These are phyloP conservation scores for Nothobranchius furzeri DNA, from an alignment of 2,113 vertebrate genomes.

Conservation along the genomic window DNA sequence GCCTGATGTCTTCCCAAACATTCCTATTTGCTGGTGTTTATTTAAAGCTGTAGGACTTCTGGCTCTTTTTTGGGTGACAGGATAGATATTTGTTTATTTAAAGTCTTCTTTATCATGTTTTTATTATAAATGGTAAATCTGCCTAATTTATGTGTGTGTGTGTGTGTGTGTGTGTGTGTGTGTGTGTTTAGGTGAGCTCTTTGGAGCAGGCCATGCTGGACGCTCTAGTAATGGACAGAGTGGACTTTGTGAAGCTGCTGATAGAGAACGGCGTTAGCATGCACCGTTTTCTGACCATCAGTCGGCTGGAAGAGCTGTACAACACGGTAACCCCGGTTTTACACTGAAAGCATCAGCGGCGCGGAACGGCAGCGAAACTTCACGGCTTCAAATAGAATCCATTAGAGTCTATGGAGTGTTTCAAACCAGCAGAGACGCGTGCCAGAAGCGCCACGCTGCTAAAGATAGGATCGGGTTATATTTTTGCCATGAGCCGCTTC, in stretches of 20 bases:
- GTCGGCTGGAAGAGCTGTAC: constrained; percentile 95
- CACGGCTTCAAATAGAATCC: too few relatives aligned
- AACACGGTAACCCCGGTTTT: constrained; percentile 85
- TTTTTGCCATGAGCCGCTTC: too few relatives aligned
- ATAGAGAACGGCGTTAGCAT: constrained; percentile 99
- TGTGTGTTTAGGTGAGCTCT: constrained; percentile 87
- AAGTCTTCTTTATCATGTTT: constrained; percentile 1
- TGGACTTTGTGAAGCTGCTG: constrained; percentile 97
- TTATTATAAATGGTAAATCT: constrained; percentile 33
- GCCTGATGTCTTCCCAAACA: constrained; percentile 40
- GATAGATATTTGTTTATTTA: constrained; percentile 4
- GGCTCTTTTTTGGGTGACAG: constrained; percentile 22
- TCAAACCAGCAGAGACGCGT: too few relatives aligned
- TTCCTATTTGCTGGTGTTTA: constrained; percentile 41
- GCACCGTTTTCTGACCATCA: constrained; percentile 98
- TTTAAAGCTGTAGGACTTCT: constrained; percentile 35
- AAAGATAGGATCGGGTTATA: too few relatives aligned
- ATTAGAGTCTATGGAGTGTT: too few relatives aligned
- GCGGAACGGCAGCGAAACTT: too few relatives aligned
- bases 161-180: constrained; percentile 2
- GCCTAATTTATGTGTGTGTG: background rate
- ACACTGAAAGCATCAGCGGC: too few relatives aligned
- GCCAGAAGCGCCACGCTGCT: too few relatives aligned
- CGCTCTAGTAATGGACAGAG: constrained; percentile 97
- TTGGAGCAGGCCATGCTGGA: constrained; percentile 98